Evolutionary conservation across 1,140 invertebrate genomes (phyloP), one percentile per base, ranked within the genome.

Genomic region (Neodiprion lecontei): DNA sequence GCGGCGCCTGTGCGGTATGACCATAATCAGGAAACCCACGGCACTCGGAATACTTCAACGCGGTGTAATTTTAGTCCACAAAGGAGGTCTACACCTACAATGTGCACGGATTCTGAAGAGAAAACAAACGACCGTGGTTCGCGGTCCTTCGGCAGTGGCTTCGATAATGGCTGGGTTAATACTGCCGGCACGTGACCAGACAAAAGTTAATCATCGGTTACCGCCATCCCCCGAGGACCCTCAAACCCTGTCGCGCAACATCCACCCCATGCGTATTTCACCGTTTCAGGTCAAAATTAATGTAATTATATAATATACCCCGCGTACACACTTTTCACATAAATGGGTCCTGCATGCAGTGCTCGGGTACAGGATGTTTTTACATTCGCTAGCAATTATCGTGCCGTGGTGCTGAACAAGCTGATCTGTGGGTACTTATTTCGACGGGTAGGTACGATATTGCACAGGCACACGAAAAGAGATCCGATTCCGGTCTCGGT

Each of bases 121-220:
- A 80, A 84, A 82, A 85, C 81, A 81, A 86, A 84, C 81, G 80
- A 82, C 76, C 77, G 80, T 76, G 77, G 82, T 79, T 77, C 75
- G 67, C 67, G 66, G 53, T 14, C 53, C 9, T 14, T 17, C 11
- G 11, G 53, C n/a, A 17, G 53, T 61, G 53, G n/a, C 53, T 53
- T 73, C 75, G 69, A 61, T 85, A 87, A 85, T 87, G 73, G 79
- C 67, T 50, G 80, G 80, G 80, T 86, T 85, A 82, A 81, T 77
- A 69, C 67, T 72, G 71, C 69, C 48, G 75, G 78, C 86, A 87
- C 85, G 86, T 85, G 85, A 84, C 83, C 82, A 71, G 65, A 74
- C 73, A 76, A 72, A 79, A 86, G 83, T 85, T 85, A 86, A 87
- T 77, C 79, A 88, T 83, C 78, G 79, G 76, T 82, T 84, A 79